Base-by-base conservation (phyloP, 2,113 vertebrate species). In the Atrichornis clamosus region DNA sequence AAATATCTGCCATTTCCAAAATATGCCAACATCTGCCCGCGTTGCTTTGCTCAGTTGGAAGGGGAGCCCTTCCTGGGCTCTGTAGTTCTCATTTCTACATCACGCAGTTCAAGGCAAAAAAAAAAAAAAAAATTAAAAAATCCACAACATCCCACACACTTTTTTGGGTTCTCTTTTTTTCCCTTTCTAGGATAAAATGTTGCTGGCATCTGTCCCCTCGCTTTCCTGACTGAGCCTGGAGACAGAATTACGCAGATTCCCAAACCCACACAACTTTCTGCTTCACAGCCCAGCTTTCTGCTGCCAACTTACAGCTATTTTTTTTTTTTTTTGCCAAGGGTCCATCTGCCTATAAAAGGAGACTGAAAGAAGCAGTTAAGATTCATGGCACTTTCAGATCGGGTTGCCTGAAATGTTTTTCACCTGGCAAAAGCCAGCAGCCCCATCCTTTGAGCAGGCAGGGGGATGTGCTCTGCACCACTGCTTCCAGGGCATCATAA, bases 341-440 rank as follows among this genome's bases (percentile, higher is more conserved):
- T 85, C 94, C 94, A 94, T 91, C 91, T 97, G 94, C 87, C 94
- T 90, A 87, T 85, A 97, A 83, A 96, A 94, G 89, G 87, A 94
- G 89, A n/a, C 17, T 87, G 81, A 84, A 81, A 82, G 11, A 60
- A 92, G 84, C 62, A 82, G 41, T 73, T 75, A 23, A 50, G 70
- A 69, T 58, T 73, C 44, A 30, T 20, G 52, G 60, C 17, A n/a
- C 75, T 84, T 60, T 89, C 74, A 3, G n/a, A 50, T 73, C 62
- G 41, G 81, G 52, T 52, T 37, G 52, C 33, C 58, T 91, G 87
- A 27, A 46, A 13, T 44, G 4, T 87, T 59, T 89, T 59, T 18
- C 50, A 91, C 87, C 89, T 79, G 86, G 32, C 19, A 75, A 89
- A 68, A 68, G 59, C 0, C 55, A 93, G 55, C 33, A 35, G n/a